Base-by-base conservation (phyloP, 37 sponge, comb jelly and placozoan genomes). In the Oscarella lobularis region DNA sequence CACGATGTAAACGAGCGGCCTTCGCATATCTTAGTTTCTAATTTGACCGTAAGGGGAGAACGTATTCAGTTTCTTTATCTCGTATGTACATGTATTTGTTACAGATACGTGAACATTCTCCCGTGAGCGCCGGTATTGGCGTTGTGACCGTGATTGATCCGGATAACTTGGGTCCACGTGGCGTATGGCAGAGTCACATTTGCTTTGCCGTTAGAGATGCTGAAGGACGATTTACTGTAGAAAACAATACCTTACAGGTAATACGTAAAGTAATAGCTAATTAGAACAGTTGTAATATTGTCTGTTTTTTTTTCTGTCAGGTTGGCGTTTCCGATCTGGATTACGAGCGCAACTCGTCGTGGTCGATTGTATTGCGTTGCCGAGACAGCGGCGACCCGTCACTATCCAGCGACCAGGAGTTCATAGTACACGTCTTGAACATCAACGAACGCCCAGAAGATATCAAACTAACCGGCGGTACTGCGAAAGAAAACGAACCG, bases 131-230 rank as follows among this genome's bases (percentile, higher is more conserved):
- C 27, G 68, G 66, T 27, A 2, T 77, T 33, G 35, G 35, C 20
- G 66, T 27, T 30, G 34, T 77, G 33, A 20, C 35, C 5, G 67
- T 77, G 3, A 34, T 29, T 1, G 78, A 77, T 33, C 78, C 68
- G 29, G 78, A 77, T 66, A 60, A 33, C 66, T 77, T 66, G 31
- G 78, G 78, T 1, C 66, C 36, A 1, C 35, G 27, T 27, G 78
- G 71, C 6, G 29, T 29, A 5, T 68, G 71, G 71, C 71, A 68
- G 31, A 68, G 4, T 20, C 29, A 4, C 31, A 29, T 4, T 4
- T 68, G 71, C 71, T 68, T 35, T 68, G 71, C 71, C 31, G 33
- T 68, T 5, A 5, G 33, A 5, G 33, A 5, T 20, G 6, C 71
- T 20, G 71, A 4, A 30, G 71, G 71, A 5, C 6, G 6, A 68